Conservation (phyloP, 2,113 vertebrate species). For the Myocastor coypus region DNA sequence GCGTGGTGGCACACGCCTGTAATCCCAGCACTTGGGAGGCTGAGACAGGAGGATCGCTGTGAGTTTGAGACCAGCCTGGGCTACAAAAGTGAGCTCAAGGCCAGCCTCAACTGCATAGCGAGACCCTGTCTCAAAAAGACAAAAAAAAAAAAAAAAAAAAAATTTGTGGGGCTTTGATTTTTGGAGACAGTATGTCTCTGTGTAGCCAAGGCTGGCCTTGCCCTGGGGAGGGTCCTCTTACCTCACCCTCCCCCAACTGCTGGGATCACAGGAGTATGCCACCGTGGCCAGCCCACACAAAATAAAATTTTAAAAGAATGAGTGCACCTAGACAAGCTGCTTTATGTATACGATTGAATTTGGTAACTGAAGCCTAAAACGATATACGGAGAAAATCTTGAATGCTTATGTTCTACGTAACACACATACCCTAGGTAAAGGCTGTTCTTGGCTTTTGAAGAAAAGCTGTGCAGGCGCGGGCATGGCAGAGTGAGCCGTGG, state of each 20-base stretch:
- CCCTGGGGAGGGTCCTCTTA: background rate
- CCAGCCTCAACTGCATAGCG: too few species aligned
- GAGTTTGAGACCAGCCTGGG: too few species aligned
- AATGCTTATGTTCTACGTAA: background rate
- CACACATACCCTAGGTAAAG: background rate
- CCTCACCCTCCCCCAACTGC: background rate
- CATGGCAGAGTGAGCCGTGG: background rate
- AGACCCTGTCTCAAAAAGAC: too few species aligned
- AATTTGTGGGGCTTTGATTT: too few species aligned
- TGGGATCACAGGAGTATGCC: background rate
- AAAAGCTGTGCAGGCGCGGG: background rate
- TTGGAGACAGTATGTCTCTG: background rate
- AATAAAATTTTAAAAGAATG: slow-evolving; percentile 8
- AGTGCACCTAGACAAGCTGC: background rate
- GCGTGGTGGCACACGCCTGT: too few species aligned
- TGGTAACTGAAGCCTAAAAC: background rate
- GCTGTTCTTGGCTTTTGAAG: background rate
- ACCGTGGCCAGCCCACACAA: background rate
- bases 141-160: too few species aligned
- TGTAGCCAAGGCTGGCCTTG: background rate
- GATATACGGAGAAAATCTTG: background rate
- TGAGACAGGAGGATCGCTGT: too few species aligned
- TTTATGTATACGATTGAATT: background rate
- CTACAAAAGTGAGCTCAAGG: too few species aligned
- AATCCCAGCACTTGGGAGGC: too few species aligned